These are phyloP conservation scores for Carpatolechia fugitivella DNA, from an alignment of 2,888 invertebrate species.

Conservation along the genomic window DNA sequence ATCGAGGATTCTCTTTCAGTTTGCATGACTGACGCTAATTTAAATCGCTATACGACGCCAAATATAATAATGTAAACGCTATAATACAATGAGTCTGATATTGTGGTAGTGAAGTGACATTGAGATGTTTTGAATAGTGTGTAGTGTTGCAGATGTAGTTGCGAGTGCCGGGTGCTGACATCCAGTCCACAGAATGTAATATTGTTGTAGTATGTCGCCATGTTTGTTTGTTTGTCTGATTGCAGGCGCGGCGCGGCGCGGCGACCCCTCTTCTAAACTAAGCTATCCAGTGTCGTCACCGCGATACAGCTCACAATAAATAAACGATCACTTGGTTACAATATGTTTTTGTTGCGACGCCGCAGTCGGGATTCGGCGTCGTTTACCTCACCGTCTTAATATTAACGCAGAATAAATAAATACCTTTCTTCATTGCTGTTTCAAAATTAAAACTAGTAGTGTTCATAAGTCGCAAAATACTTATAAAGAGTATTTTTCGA, in stretches of 20 bases:
- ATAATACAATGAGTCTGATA: background rate
- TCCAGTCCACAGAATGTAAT: conserved; percentile 18
- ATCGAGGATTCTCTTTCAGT: conserved; percentile 49
- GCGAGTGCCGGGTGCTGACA: conserved; percentile 45
- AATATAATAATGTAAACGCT: no score
- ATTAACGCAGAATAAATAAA: no score
- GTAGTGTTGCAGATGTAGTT: conserved; percentile 76
- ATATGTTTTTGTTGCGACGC: background rate
- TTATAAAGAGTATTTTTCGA: background rate
- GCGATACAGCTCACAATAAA: conserved; percentile 41
- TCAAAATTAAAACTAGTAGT: no score
- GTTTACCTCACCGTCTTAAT: background rate
- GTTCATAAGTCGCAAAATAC: background rate
- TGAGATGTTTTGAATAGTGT: conserved; percentile 50
- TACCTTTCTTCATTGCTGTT: no score
- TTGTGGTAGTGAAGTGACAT: background rate
- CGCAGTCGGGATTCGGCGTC: background rate
- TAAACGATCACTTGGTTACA: conserved; percentile 27
- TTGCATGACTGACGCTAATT: conserved; percentile 39
- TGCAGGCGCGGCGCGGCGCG: conserved; percentile 54
- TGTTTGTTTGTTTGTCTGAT: conserved; percentile 74
- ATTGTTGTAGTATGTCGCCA: conserved; percentile 45
- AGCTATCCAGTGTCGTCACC: conserved; percentile 14
- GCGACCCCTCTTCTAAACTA: conserved; percentile 50
- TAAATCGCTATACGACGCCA: background rate